Conservation (phyloP, 2,797 vertebrate species). For the Saguinus oedipus region DNA sequence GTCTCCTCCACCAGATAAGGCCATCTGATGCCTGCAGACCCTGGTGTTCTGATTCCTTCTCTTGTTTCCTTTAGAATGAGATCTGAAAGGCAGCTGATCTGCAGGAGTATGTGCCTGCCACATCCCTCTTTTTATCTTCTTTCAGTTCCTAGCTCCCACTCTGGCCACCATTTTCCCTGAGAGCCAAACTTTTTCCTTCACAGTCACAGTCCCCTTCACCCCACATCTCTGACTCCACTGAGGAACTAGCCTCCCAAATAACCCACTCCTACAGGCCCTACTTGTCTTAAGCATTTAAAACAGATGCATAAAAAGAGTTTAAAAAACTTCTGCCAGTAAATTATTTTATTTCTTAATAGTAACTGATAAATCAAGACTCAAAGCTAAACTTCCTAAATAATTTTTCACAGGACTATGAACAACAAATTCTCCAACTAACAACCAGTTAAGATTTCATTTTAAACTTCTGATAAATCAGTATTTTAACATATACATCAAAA, state of each 20-base stretch:
- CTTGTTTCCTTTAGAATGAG: neutral
- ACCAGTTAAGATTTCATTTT: neutral
- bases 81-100: neutral
- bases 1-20: neutral
- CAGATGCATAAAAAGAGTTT: neutral
- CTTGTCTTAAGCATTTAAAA: neutral
- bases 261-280: neutral
- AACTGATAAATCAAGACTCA: constrained; percentile 28
- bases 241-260: neutral
- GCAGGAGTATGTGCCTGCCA: neutral
- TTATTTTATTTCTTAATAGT: neutral
- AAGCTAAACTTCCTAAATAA: constrained; percentile 15
- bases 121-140: neutral
- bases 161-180: neutral
- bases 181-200: neutral
- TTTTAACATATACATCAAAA: neutral
- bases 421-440: constrained; percentile 35
- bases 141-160: neutral
- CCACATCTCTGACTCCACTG: neutral
- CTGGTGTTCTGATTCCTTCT: neutral
- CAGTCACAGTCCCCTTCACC: too few species aligned
- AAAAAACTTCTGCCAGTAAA: constrained; percentile 21
- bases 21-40: neutral
- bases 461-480: constrained; percentile 26
- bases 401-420: neutral